Percentiles rank a stretch among this genome's conserved stretches.
Conservation (phyloP, 2,888 invertebrate species). For the Eupsilia transversa region DNA sequence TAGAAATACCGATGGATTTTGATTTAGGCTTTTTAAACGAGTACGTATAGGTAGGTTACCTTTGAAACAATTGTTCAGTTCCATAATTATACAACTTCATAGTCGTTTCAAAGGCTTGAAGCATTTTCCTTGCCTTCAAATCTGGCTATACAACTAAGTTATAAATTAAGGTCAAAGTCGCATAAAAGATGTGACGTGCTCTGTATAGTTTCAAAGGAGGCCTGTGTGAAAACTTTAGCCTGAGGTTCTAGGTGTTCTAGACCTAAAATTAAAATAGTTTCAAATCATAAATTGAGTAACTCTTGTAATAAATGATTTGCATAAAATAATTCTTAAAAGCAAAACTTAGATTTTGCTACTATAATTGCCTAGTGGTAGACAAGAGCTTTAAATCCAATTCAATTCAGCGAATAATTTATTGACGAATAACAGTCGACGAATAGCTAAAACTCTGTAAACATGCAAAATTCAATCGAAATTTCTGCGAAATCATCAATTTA, state of each 20-base stretch:
- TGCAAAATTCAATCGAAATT: neutral
- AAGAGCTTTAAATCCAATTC: neutral
- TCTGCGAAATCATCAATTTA: neutral
- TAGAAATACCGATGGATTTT: neutral
- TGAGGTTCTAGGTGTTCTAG: slow-evolving; percentile 3
- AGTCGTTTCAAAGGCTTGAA: slow-evolving; percentile 31
- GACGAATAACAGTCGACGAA: neutral
- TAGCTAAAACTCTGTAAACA: neutral
- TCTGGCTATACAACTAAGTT: slow-evolving; percentile 11
- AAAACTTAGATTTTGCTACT: neutral
- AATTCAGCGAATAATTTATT: neutral
- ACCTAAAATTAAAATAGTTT: neutral
- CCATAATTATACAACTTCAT: slow-evolving; percentile 3
- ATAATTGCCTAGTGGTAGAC: neutral
- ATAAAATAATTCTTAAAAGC: neutral
- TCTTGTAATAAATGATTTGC: neutral
- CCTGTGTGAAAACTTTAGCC: neutral
- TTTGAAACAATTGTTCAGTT: neutral
- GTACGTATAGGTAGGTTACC: neutral
- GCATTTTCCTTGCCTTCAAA: neutral
- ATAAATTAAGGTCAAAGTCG: slow-evolving; percentile 11
- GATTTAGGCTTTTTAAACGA: neutral
- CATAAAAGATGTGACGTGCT: slow-evolving; percentile 12
- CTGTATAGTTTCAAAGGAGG: slow-evolving; percentile 20
- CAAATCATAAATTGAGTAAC: neutral